Base-by-base conservation (phyloP, 2,797 vertebrate genomes). In the Galagoides demidoff region DNA sequence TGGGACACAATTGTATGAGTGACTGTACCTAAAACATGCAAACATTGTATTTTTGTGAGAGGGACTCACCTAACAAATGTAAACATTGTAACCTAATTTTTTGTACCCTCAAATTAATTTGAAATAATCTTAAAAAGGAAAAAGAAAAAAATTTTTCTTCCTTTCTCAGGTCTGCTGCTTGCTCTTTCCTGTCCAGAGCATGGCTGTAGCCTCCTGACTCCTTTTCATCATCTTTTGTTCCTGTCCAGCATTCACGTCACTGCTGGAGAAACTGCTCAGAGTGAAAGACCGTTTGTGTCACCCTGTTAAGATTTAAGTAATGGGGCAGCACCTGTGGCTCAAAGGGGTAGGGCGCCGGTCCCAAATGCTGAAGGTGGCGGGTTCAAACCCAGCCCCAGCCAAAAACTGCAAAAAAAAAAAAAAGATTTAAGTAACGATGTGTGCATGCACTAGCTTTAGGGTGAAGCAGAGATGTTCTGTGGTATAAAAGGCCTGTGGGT, bases 391-490 rank as follows among this genome's bases (percentile, higher is more conserved):
- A 43, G 39, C 39, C 39, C 39, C 39, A 1, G 39, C 39, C 39
- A 43, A 43, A 43, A 43, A 43, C 39, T 43, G 39, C 39, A 43
- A 43, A 43, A 43, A 43, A 39, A 39, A 39, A 39, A 43, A 43
- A 43, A 57, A 29, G n/a, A 17, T 66, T 61, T 59, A 59, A 23
- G 9, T 68, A 34, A 34, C 4, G 4, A 16, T 14, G 52, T 20
- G 39, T 34, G 10, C 43, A 19, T 57, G 43, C 14, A 17, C 37
- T 34, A 22, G 34, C 22, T 59, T 0, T 23, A 37, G 81, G 76
- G 7, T 74, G 20, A 61, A 55, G 23, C 39, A 1, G 43, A 43
- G 22, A 66, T 13, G 13, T 34, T 22, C 22, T 0, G 0, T 49
- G 27, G 7, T 10, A 0, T 31, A 34, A 13, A 61, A 66, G 61